Conservation (phyloP, 2,113 vertebrate genomes). For the Mustela lutreola region DNA sequence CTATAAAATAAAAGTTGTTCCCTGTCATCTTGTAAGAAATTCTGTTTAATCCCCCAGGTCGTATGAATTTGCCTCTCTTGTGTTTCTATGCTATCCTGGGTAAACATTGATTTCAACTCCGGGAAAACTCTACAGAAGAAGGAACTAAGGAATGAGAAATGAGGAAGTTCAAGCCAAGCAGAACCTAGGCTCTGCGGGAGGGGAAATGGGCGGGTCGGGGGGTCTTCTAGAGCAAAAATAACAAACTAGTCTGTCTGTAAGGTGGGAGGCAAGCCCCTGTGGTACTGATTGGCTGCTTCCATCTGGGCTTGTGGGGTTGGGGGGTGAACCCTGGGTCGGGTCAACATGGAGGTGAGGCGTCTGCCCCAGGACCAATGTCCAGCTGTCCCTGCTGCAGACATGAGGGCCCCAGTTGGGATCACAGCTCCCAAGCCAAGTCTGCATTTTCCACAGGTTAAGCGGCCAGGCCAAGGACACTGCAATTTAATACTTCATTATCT, state of each 20-base stretch:
- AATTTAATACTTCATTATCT: neutral
- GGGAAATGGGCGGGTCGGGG: neutral
- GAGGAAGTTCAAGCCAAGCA: neutral
- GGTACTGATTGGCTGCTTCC: neutral
- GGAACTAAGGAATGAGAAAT: neutral
- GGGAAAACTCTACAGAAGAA: neutral
- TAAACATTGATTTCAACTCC: neutral
- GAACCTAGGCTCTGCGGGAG: neutral
- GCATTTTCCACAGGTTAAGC: rapidly evolving
- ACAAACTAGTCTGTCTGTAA: neutral
- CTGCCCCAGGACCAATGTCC: neutral
- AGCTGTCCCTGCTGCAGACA: neutral
- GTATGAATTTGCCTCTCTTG: neutral
- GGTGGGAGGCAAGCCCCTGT: neutral
- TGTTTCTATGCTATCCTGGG: neutral
- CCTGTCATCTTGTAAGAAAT: neutral
- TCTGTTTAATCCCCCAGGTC: neutral
- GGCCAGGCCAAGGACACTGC: neutral
- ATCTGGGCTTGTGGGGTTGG: too few species aligned
- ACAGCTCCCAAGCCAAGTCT: neutral
- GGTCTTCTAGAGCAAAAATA: neutral
- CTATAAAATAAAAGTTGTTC: too few species aligned
- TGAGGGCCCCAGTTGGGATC: neutral
- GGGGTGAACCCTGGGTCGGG: neutral
- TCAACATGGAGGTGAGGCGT: neutral